phyloP scores from a whole-genome alignment of 2,113 vertebrate species.

The Hippocampus barbouri region DNA sequence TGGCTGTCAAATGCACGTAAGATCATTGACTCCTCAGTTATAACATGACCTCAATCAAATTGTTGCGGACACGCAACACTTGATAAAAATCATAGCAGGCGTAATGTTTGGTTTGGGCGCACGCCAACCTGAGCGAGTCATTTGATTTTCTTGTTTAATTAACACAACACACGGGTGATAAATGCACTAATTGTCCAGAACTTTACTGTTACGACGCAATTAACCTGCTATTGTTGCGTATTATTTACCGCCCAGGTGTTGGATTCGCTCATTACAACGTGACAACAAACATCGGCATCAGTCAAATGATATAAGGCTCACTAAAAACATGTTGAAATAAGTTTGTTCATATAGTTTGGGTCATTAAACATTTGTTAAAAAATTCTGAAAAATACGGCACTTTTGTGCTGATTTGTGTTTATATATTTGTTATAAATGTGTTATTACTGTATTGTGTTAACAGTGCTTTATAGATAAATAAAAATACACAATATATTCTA shows the following conservation, averaged over 20 bases:
- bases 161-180: neutral
- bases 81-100: constrained; percentile 10
- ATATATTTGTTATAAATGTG: neutral
- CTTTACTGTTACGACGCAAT: constrained; percentile 1
- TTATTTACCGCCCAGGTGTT: neutral
- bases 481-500: neutral
- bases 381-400: neutral
- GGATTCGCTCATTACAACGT: neutral
- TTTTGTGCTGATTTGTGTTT: neutral
- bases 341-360: neutral
- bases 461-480: neutral
- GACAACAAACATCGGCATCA: neutral
- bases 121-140: neutral
- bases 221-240: neutral
- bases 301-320: no score
- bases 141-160: constrained; percentile 2
- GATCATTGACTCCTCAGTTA: constrained; percentile 14
- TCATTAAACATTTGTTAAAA: neutral
- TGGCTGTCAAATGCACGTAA: constrained; percentile 10
- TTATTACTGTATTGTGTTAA: neutral
- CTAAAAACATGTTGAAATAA: neutral
- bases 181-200: constrained; percentile 2
- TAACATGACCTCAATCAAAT: constrained; percentile 13
- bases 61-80: neutral
- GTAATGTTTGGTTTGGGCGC: constrained; percentile 14